Evolutionary conservation across 2,888 invertebrate species (phyloP), one percentile per base, ranked within the genome.

Genomic region (Tubulanus polymorphus): DNA sequence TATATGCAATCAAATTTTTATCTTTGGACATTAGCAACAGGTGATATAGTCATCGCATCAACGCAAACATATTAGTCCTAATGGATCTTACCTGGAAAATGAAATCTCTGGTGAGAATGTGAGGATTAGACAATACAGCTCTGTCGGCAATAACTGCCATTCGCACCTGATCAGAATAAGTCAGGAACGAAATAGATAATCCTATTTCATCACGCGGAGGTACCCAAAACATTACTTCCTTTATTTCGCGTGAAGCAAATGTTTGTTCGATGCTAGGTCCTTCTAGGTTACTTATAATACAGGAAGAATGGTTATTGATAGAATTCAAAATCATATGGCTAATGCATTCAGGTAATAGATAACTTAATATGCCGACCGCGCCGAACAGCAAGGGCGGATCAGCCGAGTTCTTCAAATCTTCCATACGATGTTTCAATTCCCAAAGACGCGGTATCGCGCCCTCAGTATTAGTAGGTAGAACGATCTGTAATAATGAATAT

Each of bases 401-500:
- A 1, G 83, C 79, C n/a, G 82, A 81, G 3, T 71, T 68, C 64
- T 79, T 80, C 52, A 83, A 71, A 37, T 81, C 78, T 49, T 81
- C 81, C 72, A 84, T 78, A 12, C 76, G 70, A 41, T 80, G 76
- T 37, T 83, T 80, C 28, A 83, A 81, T 47, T 81, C 80, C 85
- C 85, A 85, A 2, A 85, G 76, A 27, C 84, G 76, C 1, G 84
- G 84, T 27, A 85, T 82, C 35, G 81, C 81, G n/a, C 83, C 84
- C 68, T 85, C 84, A 1, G 81, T 81, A 62, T 81, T 81, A 41
- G 82, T 80, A 25, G 84, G 84, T 45, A 85, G 72, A 3, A 64
- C 57, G 3, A 79, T 55, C 18, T 73, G 69, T 28, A 77, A 59
- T 48, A 74, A 63, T 10, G 72, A 54, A 50, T 71, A 70, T 51